phyloP scores from a whole-genome alignment of 1,140 invertebrate genomes.

The Babylonia areolata region DNA sequence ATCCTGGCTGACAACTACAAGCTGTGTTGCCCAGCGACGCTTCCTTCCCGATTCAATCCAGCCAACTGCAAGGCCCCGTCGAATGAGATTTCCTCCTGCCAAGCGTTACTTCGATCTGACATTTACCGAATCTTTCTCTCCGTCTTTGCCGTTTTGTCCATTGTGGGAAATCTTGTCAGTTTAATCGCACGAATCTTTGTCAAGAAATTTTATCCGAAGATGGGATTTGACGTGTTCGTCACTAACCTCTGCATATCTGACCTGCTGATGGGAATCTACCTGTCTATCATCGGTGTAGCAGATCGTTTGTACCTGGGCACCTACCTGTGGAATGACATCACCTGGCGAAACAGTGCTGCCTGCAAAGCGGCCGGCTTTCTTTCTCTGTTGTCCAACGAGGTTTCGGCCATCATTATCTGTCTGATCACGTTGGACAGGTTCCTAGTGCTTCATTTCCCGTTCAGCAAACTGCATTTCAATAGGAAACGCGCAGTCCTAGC shows the following conservation, averaged over 20 bases:
- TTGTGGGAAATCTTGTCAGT: conserved; percentile 54
- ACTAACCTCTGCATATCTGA: conserved; percentile 62
- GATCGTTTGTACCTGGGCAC: conserved; percentile 54
- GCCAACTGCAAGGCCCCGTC: conserved; percentile 44
- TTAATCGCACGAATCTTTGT: conserved; percentile 44
- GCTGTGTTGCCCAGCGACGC: conserved; percentile 49
- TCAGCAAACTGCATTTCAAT: conserved; percentile 39
- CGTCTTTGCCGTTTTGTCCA: conserved; percentile 47
- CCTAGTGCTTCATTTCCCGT: conserved; percentile 58
- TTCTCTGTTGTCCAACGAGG: conserved; percentile 57
- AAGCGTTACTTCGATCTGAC: conserved; percentile 45
- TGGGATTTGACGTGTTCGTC: conserved; percentile 48
- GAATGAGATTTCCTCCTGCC: conserved; percentile 57
- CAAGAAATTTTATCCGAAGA: conserved; percentile 25
- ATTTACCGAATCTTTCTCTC: conserved; percentile 47
- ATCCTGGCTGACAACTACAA: conserved; percentile 41
- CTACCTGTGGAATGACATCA: conserved; percentile 54
- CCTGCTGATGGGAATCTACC: conserved; percentile 66
- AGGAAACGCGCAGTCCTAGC: conserved; percentile 19
- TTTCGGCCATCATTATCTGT: conserved; percentile 57
- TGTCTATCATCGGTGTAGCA: conserved; percentile 60
- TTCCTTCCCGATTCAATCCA: conserved; percentile 18
- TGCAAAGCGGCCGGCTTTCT: conserved; percentile 62
- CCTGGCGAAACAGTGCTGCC: conserved; percentile 54
- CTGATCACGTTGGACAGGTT: conserved; percentile 65